These are phyloP conservation scores for Drosophila pseudotakahashii DNA, from an alignment of 2,888 invertebrate species.

Conservation along the genomic window DNA sequence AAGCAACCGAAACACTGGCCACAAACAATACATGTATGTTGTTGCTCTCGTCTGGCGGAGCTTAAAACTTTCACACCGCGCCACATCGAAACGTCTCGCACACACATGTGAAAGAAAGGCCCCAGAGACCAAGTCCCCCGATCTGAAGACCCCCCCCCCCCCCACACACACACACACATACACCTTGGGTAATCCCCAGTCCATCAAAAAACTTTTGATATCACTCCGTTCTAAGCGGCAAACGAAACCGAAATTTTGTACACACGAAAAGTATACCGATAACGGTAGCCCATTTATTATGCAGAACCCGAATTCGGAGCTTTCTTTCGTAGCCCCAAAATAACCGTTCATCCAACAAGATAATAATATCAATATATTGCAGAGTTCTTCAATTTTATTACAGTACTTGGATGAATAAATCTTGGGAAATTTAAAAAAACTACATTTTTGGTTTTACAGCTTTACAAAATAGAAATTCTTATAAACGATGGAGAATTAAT, in stretches of 20 bases:
- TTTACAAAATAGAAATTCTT: too few species aligned
- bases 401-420: background rate
- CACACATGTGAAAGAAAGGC: constrained; percentile 57
- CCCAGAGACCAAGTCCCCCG: constrained; percentile 18
- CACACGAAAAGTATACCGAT: constrained; percentile 15
- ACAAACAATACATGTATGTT: constrained; percentile 13
- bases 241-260: constrained; percentile 47
- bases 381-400: background rate
- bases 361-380: background rate
- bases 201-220: constrained; percentile 28
- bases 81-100: constrained; percentile 41
- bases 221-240: constrained; percentile 39
- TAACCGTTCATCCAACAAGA: constrained; percentile 4
- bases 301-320: constrained; percentile 26
- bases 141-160: background rate
- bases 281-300: constrained; percentile 26
- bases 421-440: too few species aligned
- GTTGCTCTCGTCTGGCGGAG: constrained; percentile 41
- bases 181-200: constrained; percentile 6
- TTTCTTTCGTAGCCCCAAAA: constrained; percentile 19
- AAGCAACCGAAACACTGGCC: constrained; percentile 35
- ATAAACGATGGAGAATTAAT: too few species aligned
- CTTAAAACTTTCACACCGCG: constrained; percentile 70
- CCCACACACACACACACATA: too few species aligned
- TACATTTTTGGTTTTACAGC: too few species aligned